Evolutionary conservation across 2,888 invertebrate genomes (phyloP).

Genomic region (Scelioninae gen. 1): DNA sequence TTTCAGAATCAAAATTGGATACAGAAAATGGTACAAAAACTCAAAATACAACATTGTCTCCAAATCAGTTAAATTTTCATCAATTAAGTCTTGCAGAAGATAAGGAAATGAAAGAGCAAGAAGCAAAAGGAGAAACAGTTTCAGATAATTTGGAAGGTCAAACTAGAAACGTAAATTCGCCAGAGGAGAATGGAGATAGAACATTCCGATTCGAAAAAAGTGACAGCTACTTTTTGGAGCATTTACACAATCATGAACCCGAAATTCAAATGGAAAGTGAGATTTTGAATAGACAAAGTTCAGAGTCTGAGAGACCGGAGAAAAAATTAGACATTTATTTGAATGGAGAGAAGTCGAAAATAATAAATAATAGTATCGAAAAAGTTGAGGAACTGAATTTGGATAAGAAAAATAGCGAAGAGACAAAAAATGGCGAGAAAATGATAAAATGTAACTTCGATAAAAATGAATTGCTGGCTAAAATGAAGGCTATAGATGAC

Average conservation of each 20-base stretch:
- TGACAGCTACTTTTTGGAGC: neutral
- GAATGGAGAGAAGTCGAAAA: conserved; percentile 46
- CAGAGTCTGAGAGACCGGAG: conserved; percentile 30
- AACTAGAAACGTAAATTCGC: neutral
- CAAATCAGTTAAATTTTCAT: conserved; percentile 11
- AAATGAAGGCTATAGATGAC: conserved; percentile 88
- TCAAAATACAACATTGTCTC: neutral
- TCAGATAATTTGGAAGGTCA: neutral
- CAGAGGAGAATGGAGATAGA: conserved; percentile 8
- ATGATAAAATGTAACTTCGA: conserved; percentile 75
- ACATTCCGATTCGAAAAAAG: conserved; percentile 14
- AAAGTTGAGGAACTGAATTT: conserved; percentile 6
- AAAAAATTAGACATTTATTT: conserved; percentile 70
- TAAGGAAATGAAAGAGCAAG: neutral
- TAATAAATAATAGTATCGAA: conserved; percentile 11
- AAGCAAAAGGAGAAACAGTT: neutral
- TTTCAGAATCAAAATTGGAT: conserved; percentile 8
- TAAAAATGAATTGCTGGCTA: conserved; percentile 87
- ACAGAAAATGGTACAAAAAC: conserved; percentile 14
- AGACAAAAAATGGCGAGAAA: conserved; percentile 38
- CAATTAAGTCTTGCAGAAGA: conserved; percentile 2
- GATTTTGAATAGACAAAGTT: neutral
- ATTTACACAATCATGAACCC: no score
- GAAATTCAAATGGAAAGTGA: neutral
- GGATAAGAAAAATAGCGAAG: conserved; percentile 19